A percentile compares a stretch with the other conserved stretches of the same genome.
Conservation (phyloP, 2,797 vertebrate genomes). For the Apodemus agrarius region DNA sequence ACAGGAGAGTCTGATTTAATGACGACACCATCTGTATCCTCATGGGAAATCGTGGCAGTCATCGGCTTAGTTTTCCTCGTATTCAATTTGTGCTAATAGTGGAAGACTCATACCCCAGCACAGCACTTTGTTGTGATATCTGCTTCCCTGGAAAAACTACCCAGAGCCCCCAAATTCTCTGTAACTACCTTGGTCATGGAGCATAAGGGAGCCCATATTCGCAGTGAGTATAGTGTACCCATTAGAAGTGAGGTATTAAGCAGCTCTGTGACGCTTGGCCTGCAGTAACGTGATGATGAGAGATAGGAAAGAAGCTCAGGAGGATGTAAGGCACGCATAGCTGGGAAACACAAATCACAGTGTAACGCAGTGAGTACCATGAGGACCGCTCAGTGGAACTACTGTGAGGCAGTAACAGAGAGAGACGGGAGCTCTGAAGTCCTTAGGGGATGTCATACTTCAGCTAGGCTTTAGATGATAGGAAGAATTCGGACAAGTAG, state of each 20-base stretch:
- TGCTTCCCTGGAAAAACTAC: not conserved
- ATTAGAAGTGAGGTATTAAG: not conserved
- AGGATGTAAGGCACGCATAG: not conserved
- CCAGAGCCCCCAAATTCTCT: not conserved
- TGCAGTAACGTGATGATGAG: not conserved
- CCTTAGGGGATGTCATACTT: not conserved
- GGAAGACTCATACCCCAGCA: not conserved
- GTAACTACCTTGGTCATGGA: not conserved
- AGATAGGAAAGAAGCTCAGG: not conserved
- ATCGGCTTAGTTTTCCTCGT: not conserved
- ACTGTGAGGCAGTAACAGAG: not conserved
- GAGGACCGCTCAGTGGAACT: not conserved
- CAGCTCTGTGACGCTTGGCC: not conserved
- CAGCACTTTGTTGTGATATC: not conserved
- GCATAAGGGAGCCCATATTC: not conserved
- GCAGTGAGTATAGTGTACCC: not conserved
- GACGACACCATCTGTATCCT: not conserved
- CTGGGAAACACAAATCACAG: slow-evolving; percentile 8
- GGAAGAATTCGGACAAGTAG: slow-evolving; percentile 43
- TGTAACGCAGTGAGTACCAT: not conserved
- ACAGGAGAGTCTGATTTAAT: not conserved
- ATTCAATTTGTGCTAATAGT: not conserved
- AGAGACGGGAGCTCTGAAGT: not conserved
- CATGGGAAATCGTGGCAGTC: not conserved
- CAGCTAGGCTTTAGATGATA: slow-evolving; percentile 50